Percentiles rank a stretch among this genome's conserved stretches.
These are phyloP conservation scores for Aricia agestis DNA, from an alignment of 1,140 invertebrate species.

Conservation along the genomic window DNA sequence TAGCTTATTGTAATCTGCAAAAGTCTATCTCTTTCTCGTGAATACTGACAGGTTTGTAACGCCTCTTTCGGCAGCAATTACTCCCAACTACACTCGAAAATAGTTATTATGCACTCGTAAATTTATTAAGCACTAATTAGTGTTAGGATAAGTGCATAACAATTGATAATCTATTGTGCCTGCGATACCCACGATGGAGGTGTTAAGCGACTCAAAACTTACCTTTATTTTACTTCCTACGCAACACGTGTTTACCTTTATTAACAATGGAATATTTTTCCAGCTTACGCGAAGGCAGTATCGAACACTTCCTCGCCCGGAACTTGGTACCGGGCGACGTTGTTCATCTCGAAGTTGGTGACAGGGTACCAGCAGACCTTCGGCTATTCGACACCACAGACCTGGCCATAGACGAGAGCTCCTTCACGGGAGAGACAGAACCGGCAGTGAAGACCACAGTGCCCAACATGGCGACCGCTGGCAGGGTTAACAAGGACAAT, in stretches of 20 bases:
- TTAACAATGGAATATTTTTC: slow-evolving; percentile 25
- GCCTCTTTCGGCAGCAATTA: no score
- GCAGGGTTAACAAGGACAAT: slow-evolving; percentile 85
- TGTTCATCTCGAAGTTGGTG: slow-evolving; percentile 94
- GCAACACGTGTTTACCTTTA: no score
- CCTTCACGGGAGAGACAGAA: slow-evolving; percentile 97
- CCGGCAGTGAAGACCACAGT: slow-evolving; percentile 82
- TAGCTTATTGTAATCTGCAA: background rate
- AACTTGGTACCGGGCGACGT: slow-evolving; percentile 99
- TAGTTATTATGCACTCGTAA: no score
- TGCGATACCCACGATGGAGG: no score
- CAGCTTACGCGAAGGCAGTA: slow-evolving; percentile 90
- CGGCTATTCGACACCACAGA: slow-evolving; percentile 94
- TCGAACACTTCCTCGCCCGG: slow-evolving; percentile 94
- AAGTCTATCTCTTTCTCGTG: no score
- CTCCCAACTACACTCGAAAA: background rate
- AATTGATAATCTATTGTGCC: no score
- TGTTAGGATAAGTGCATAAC: no score
- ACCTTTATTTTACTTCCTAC: no score
- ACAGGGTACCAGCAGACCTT: slow-evolving; percentile 97
- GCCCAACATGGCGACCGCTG: slow-evolving; percentile 79
- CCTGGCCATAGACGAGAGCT: slow-evolving; percentile 97
- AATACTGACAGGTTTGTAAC: no score
- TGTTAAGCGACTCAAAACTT: no score
- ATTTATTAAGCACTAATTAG: no score